These are phyloP conservation scores for Carposina sasakii DNA, from an alignment of 1,140 invertebrate genomes.

Conservation along the genomic window DNA sequence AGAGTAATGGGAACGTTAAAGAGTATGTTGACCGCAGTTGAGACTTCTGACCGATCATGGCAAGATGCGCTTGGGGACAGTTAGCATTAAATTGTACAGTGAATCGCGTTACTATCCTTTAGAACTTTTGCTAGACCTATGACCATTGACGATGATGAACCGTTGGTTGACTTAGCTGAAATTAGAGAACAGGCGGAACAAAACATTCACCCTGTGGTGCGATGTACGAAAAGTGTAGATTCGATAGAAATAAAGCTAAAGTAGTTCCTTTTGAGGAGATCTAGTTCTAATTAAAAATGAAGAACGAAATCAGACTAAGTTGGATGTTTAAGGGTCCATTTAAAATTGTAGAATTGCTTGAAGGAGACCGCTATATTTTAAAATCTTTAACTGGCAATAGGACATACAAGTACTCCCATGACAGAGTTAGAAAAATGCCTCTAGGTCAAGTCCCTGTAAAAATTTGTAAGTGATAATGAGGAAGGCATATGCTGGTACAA, in stretches of 20 bases:
- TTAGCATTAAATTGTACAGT: slow-evolving; percentile 28
- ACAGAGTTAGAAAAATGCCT: slow-evolving; percentile 15
- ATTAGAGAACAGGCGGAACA: not conserved
- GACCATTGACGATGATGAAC: slow-evolving; percentile 18
- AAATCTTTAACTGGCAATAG: slow-evolving; percentile 6
- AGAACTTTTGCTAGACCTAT: slow-evolving; percentile 31
- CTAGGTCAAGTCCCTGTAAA: not conserved
- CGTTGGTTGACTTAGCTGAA: not conserved
- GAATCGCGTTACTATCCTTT: slow-evolving; percentile 26
- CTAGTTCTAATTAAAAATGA: slow-evolving; percentile 30
- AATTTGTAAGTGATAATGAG: too few species aligned
- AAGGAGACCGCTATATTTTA: slow-evolving; percentile 20
- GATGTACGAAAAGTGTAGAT: slow-evolving; percentile 25
- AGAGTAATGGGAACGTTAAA: slow-evolving; percentile 14
- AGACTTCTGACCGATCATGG: slow-evolving; percentile 16
- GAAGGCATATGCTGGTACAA: too few species aligned
- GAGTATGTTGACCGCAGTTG: slow-evolving; percentile 28
- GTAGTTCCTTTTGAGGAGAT: slow-evolving; percentile 25
- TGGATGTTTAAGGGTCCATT: slow-evolving; percentile 29
- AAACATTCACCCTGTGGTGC: not conserved
- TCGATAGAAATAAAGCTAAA: slow-evolving; percentile 31
- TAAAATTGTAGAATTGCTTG: slow-evolving; percentile 18
- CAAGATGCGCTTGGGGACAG: slow-evolving; percentile 31
- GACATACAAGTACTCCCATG: slow-evolving; percentile 25
- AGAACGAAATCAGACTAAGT: slow-evolving; percentile 29